Percentiles rank a stretch among this genome's conserved stretches.
Evolutionary conservation across 2,888 invertebrate species (phyloP).

Genomic region (Metalampra italica): DNA sequence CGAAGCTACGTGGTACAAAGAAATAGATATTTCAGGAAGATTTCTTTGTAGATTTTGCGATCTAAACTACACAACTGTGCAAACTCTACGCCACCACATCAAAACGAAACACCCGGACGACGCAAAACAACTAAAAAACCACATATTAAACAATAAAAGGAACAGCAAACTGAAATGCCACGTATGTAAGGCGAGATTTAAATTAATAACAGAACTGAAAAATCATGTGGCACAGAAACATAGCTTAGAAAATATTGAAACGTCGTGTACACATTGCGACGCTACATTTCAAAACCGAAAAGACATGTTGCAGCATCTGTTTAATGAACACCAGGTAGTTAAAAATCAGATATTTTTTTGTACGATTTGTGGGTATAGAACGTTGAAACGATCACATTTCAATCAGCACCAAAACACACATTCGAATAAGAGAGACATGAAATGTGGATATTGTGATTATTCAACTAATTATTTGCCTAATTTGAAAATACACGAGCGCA

Average conservation of each 20-base stretch:
- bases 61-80: conserved; percentile 26
- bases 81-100: conserved; percentile 30
- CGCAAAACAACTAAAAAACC: conserved; percentile 17
- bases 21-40: conserved; percentile 22
- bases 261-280: conserved; percentile 26
- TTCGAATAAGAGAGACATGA: conserved; percentile 15
- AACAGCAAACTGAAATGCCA: conserved; percentile 27
- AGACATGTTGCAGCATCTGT: conserved; percentile 22
- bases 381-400: conserved; percentile 30
- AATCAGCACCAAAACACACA: conserved; percentile 32
- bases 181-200: conserved; percentile 27
- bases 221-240: conserved; percentile 21
- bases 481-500: conserved; percentile 35
- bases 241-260: conserved; percentile 13
- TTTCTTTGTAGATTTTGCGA: conserved; percentile 36
- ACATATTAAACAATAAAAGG: conserved; percentile 21
- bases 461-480: conserved; percentile 32
- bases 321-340: conserved; percentile 18
- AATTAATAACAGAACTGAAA: conserved; percentile 18
- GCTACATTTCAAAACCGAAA: conserved; percentile 21
- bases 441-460: conserved; percentile 32
- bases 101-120: conserved; percentile 27
- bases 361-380: conserved; percentile 31
- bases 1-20: conserved; percentile 22
- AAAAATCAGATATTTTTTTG: conserved; percentile 19